Conservation (phyloP, 2,797 vertebrate species). For the Typhlichthys subterraneus region DNA sequence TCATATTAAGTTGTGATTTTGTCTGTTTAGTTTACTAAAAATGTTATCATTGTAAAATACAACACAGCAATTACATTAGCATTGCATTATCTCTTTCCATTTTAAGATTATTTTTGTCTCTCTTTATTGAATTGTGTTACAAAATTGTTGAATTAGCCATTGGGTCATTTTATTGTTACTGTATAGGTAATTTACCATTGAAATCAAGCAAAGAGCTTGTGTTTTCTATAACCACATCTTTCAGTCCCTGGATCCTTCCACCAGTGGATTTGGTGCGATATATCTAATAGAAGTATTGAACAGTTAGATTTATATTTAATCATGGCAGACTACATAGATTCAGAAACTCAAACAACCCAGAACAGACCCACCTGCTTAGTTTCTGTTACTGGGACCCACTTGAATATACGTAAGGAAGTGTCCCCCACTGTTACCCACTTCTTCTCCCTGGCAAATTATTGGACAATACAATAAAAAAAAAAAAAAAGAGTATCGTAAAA, state of each 20-base stretch:
- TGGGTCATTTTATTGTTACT: no score
- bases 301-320: neutral
- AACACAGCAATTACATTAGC: no score
- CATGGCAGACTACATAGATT: neutral
- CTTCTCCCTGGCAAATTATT: constrained; percentile 87
- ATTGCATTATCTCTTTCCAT: no score
- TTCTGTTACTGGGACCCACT: constrained; percentile 97
- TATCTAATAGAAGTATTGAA: constrained; percentile 76
- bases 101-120: neutral
- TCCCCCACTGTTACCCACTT: constrained; percentile 99
- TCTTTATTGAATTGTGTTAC: neutral
- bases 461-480: constrained; percentile 6
- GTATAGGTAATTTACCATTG: constrained; percentile 80
- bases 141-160: no score
- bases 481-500: neutral
- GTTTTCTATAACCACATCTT: constrained; percentile 87
- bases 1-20: no score
- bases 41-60: no score
- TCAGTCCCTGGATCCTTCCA: constrained; percentile 81
- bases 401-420: constrained; percentile 95
- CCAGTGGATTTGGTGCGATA: constrained; percentile 88
- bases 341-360: neutral
- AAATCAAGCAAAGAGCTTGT: constrained; percentile 93
- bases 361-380: constrained; percentile 87
- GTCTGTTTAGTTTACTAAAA: no score